Evolutionary conservation across 2,113 vertebrate species (phyloP), one percentile per base, ranked within the genome.

Genomic region (Xyliphius kryptos): DNA sequence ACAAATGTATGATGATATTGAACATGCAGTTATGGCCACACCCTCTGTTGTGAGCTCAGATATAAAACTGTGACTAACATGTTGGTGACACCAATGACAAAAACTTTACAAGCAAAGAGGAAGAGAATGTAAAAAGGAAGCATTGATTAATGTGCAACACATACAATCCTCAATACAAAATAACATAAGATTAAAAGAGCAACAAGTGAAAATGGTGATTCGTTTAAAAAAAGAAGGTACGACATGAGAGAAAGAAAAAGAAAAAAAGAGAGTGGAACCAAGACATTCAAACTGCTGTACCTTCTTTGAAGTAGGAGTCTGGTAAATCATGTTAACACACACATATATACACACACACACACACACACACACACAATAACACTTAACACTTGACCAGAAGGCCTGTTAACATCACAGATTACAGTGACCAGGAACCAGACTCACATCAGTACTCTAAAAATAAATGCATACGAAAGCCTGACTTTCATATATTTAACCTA

Each of bases 261-360:
- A 44, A 19, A 43, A 50, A 40, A 46, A 36, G 5, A 15, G 37
- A 10, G 22, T 40, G 19, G 12, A 14, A 37, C 56, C 3, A 17
- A 16, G 46, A 48, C 1, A 7, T 0, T 43, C 6, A 51, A 55
- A 19, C 2, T 38, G 15, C 20, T 63, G 47, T 74, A 69, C 72
- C 67, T 74, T 69, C 53, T 47, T 70, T 1, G 52, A 16, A 17
- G 56, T 4, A 32, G 56, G 32, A 60, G 66, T 61, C 70, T 73
- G 58, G 50, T 40, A 60, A 55, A 56, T 61, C 46, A n/a, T 48
- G 61, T 65, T 46, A 20, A 56, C 40, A 41, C 32, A 59, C 5
- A 50, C 1, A 22, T 20, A 55, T 11, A 40, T 52, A 44, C 3
- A 38, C 2, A 59, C 26, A 38, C 17, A 49, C 13, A 49, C 14